Percentiles rank a stretch among this genome's conserved stretches.
Conservation (phyloP, 2,888 invertebrate genomes). For the Drosophila prolongata region DNA sequence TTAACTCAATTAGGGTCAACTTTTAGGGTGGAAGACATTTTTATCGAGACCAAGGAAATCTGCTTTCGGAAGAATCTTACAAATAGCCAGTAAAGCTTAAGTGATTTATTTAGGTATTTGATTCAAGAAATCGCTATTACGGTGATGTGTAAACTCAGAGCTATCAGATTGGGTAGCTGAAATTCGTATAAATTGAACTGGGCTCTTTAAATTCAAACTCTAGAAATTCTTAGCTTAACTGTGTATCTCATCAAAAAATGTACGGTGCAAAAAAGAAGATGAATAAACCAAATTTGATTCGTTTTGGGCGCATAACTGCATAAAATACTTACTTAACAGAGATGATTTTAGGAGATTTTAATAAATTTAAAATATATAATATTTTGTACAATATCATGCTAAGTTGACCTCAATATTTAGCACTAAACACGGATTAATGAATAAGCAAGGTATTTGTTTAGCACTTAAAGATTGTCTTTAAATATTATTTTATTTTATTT, state of each 20-base stretch:
- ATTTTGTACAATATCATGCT: too few species aligned
- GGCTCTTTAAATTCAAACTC: neutral
- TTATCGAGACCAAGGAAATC: conserved; percentile 49
- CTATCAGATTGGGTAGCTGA: neutral
- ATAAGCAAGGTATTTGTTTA: too few species aligned
- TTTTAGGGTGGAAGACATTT: neutral
- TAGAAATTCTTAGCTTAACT: neutral
- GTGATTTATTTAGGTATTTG: neutral
- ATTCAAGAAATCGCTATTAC: neutral
- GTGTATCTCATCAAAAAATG: too few species aligned
- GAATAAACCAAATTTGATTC: too few species aligned
- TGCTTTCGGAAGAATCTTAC: conserved; percentile 42
- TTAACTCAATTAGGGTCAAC: conserved; percentile 43
- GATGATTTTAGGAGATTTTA: too few species aligned
- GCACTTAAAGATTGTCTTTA: neutral
- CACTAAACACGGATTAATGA: too few species aligned
- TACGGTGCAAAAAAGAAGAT: too few species aligned
- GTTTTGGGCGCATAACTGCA: too few species aligned
- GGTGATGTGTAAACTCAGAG: neutral
- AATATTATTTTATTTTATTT: neutral
- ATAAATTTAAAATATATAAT: too few species aligned
- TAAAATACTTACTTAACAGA: too few species aligned
- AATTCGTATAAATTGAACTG: neutral
- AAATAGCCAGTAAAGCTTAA: conserved; percentile 3
- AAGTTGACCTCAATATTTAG: too few species aligned